These are phyloP conservation scores for Saccopteryx bilineata DNA, from an alignment of 2,113 vertebrate species.

Conservation along the genomic window DNA sequence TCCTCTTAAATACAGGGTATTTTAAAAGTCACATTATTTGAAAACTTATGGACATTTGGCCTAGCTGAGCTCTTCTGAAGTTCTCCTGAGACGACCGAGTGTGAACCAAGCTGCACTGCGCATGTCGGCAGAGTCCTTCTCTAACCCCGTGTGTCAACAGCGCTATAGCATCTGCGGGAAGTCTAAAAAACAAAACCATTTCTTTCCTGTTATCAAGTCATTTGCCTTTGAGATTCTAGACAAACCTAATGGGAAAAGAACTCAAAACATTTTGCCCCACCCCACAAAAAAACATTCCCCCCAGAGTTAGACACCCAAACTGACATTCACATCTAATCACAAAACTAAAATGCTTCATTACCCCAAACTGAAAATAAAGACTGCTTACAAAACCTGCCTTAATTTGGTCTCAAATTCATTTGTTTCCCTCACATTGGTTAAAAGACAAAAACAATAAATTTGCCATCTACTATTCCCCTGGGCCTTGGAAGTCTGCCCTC, in stretches of 20 bases:
- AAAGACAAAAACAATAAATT: conserved; percentile 38
- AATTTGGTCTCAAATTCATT: background rate
- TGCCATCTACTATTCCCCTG: conserved; percentile 81
- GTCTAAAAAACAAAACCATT: conserved; percentile 73
- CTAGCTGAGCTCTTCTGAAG: conserved; percentile 83
- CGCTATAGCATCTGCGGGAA: conserved; percentile 82
- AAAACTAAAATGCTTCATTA: background rate
- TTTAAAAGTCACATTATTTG: conserved; percentile 15
- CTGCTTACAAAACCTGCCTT: conserved; percentile 39
- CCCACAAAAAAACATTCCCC: background rate
- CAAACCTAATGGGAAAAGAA: conserved; percentile 84
- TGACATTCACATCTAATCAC: conserved; percentile 2
- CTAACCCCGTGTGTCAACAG: conserved; percentile 79
- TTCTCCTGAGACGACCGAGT: conserved; percentile 78
- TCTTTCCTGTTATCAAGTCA: conserved; percentile 72
- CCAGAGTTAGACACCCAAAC: background rate
- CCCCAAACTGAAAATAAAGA: background rate
- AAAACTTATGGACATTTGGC: conserved; percentile 82
- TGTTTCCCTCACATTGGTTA: conserved; percentile 17
- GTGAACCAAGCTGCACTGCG: conserved; percentile 80
- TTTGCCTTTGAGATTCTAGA: conserved; percentile 80
- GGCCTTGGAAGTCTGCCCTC: conserved; percentile 82
- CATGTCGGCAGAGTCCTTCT: conserved; percentile 71
- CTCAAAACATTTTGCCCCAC: conserved; percentile 77
- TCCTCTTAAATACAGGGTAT: conserved; percentile 55